Evolutionary conservation across 1,140 invertebrate species (phyloP).

Genomic region (Magallana angulata): DNA sequence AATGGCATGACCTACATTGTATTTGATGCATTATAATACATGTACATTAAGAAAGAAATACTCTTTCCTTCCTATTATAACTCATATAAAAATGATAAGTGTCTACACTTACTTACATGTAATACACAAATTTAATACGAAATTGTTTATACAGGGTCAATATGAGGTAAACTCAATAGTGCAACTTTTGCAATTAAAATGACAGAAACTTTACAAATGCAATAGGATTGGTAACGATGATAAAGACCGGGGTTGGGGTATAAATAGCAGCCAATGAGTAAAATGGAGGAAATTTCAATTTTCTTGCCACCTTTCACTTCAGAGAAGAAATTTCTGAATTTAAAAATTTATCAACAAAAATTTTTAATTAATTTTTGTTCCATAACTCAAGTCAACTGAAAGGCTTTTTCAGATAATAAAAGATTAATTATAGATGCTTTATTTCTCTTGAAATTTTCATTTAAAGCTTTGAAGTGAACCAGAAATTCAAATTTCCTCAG

Average conservation of each 20-base stretch:
- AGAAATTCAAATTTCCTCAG: background rate
- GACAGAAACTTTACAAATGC: no score
- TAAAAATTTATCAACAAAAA: background rate
- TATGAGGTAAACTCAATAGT: no score
- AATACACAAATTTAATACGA: no score
- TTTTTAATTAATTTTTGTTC: background rate
- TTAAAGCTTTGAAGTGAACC: background rate
- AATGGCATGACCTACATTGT: no score
- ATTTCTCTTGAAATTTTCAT: background rate
- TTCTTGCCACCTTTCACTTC: constrained; percentile 11
- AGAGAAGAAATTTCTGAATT: constrained; percentile 2
- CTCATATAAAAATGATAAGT: no score
- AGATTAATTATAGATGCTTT: background rate
- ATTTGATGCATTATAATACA: no score
- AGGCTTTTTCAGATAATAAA: background rate
- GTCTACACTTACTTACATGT: no score
- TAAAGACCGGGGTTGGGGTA: background rate
- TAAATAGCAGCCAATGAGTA: constrained; percentile 16
- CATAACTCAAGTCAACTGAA: background rate
- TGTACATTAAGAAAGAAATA: no score
- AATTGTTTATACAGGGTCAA: no score
- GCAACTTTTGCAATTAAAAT: no score
- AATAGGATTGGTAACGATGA: no score
- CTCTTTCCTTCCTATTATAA: no score
- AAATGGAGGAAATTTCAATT: constrained; percentile 18